Evolutionary conservation across 2,113 vertebrate species (phyloP), one percentile per base, ranked within the genome.

Genomic region (Amia ocellicauda): DNA sequence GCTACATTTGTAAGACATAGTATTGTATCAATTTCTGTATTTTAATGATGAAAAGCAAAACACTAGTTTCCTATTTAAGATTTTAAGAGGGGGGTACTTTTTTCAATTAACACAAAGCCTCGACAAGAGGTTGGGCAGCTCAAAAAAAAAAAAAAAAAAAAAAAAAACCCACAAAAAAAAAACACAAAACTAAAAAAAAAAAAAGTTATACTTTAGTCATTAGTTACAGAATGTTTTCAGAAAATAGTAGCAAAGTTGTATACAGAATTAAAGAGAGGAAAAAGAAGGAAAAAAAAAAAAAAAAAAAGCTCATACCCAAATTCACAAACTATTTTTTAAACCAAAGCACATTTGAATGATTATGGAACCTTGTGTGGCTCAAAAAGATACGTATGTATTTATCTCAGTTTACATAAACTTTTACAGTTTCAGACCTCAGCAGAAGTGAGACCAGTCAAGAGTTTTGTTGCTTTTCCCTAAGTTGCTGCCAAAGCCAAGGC

Each of bases 291-390:
- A 76, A 80, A 71, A 78, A 68, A 70, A 69, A 77, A 87, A 82
- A 83, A 80, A 87, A 86, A 83, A 91, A 95, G 93, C 94, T 96
- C 94, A 93, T 92, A 94, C 89, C 95, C 94, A 96, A 96, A 97
- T 96, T 89, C 93, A 94, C 91, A 90, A 94, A 92, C 90, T 97
- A 93, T 97, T 96, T 97, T 97, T 96, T 96, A 97, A 96, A 97
- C 95, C 95, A 97, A 97, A 97, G 94, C 94, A 96, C 93, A 97
- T 97, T 94, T 95, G 92, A 93, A 93, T 91, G 90, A 94, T 90
- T 88, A 92, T 90, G 84, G 89, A 93, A 96, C 92, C 91, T 89
- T 92, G 88, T 91, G 84, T 92, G 90, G 92, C 92, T 95, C 91
- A 88, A 88, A 84, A 70, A 56, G 72, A 92, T 88, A 85, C 87